These are phyloP conservation scores for Regulus satrapa DNA, from an alignment of 2,113 vertebrate species.

Conservation along the genomic window DNA sequence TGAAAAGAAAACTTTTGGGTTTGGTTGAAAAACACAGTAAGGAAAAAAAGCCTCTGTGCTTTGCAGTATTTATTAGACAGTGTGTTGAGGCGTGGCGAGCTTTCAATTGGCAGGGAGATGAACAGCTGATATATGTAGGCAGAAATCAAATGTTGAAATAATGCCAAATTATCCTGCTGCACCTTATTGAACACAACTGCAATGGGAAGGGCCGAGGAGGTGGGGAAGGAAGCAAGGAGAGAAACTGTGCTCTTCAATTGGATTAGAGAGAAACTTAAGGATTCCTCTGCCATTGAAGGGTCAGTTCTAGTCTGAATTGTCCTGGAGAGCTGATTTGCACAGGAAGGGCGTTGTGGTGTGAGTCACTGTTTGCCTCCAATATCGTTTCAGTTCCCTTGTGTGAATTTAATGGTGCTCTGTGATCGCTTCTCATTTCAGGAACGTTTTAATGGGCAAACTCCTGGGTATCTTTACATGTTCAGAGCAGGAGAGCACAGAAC, in stretches of 20 bases:
- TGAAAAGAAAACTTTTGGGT: neutral
- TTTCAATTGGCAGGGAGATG: neutral
- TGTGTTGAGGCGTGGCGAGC: neutral
- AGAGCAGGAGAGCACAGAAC: neutral
- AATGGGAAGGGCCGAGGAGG: neutral
- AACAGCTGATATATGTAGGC: neutral
- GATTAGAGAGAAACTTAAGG: neutral
- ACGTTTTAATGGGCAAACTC: neutral
- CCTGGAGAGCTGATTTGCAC: neutral
- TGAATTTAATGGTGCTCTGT: no score
- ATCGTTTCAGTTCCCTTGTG: neutral
- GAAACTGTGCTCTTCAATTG: neutral
- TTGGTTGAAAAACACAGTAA: neutral
- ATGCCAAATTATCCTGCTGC: neutral
- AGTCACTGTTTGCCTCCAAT: neutral
- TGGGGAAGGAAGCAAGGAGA: neutral
- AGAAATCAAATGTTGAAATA: neutral
- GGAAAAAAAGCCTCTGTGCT: neutral
- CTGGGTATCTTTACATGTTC: neutral
- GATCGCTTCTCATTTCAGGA: neutral
- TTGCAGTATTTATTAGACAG: neutral
- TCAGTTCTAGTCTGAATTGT: neutral
- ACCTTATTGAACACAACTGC: neutral
- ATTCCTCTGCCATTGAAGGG: neutral
- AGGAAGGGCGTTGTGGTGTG: fast-evolving